Percentiles rank a stretch among this genome's conserved stretches.
Evolutionary conservation across 37 sponge, comb jelly and placozoan species (phyloP).

Genomic region (Cladorhizidae sp.): DNA sequence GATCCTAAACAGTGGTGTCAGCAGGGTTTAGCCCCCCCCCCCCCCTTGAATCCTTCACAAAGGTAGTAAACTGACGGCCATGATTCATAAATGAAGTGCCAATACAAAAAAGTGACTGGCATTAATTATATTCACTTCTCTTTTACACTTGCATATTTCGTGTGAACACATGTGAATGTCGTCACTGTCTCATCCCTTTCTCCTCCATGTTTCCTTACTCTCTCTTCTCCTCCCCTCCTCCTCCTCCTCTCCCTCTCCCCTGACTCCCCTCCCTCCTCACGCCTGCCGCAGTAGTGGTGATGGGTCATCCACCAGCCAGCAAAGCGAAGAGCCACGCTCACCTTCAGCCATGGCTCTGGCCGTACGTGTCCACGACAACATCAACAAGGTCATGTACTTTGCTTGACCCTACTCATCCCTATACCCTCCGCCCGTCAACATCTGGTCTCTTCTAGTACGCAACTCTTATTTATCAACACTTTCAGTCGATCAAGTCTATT

Average conservation of each 20-base stretch:
- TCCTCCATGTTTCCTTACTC: neutral
- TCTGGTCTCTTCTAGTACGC: too few species aligned
- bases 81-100: too few species aligned
- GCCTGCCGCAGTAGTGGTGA: constrained; percentile 51
- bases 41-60: too few species aligned
- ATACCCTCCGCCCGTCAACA: too few species aligned
- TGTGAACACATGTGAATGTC: neutral
- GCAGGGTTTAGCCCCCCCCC: too few species aligned
- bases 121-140: too few species aligned
- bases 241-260: neutral
- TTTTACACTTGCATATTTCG: neutral
- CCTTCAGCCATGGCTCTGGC: constrained; percentile 79
- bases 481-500: too few species aligned
- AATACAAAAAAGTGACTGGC: too few species aligned
- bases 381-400: constrained; percentile 89
- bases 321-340: constrained; percentile 65
- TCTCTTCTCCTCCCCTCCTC: neutral
- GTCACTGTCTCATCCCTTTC: neutral
- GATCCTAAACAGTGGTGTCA: too few species aligned
- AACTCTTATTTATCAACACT: too few species aligned
- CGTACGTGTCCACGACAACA: constrained; percentile 77
- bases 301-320: constrained; percentile 60
- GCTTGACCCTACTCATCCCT: constrained; percentile 35
- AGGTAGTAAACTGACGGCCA: too few species aligned
- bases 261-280: neutral